Evolutionary conservation across 35 echinoderm and acorn worm genomes (phyloP).

Genomic region (Acanthaster planci): DNA sequence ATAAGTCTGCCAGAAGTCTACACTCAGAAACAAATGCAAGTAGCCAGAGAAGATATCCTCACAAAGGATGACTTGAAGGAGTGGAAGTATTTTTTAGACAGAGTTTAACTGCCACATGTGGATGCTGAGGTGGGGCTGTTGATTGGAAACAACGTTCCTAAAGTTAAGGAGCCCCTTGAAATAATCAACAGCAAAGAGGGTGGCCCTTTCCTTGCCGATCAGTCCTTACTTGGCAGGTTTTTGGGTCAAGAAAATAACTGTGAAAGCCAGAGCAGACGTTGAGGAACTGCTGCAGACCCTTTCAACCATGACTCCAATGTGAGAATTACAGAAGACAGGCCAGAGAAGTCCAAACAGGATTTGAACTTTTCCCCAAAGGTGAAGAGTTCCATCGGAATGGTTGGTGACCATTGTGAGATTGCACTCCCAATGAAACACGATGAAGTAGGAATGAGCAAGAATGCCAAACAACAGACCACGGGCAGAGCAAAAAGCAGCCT

Average conservation of each 20-base stretch:
- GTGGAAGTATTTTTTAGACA: background rate
- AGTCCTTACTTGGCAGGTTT: constrained; percentile 48
- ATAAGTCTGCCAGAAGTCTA: background rate
- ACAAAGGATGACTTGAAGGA: background rate
- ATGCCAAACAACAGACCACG: constrained; percentile 65
- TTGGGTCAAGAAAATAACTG: constrained; percentile 14
- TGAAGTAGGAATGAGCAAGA: constrained; percentile 25
- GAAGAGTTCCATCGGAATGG: constrained; percentile 39
- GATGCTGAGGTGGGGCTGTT: constrained; percentile 56
- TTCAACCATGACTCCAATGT: constrained; percentile 68
- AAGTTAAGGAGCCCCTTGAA: constrained; percentile 35
- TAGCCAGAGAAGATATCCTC: background rate
- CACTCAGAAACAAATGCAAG: background rate
- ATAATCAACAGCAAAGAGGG: constrained; percentile 49
- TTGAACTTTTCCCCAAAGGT: constrained; percentile 53
- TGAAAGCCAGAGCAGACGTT: constrained; percentile 19
- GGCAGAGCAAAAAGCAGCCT: constrained; percentile 41
- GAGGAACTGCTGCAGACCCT: constrained; percentile 12
- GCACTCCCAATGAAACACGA: constrained; percentile 62
- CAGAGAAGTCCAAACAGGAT: constrained; percentile 65
- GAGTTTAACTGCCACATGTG: constrained; percentile 30
- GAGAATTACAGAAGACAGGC: constrained; percentile 46
- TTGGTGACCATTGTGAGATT: constrained; percentile 65
- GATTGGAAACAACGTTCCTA: constrained; percentile 72
- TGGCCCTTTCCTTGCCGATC: constrained; percentile 46